Conservation (phyloP, 2,113 vertebrate genomes). For the Hippocampus barbouri region DNA sequence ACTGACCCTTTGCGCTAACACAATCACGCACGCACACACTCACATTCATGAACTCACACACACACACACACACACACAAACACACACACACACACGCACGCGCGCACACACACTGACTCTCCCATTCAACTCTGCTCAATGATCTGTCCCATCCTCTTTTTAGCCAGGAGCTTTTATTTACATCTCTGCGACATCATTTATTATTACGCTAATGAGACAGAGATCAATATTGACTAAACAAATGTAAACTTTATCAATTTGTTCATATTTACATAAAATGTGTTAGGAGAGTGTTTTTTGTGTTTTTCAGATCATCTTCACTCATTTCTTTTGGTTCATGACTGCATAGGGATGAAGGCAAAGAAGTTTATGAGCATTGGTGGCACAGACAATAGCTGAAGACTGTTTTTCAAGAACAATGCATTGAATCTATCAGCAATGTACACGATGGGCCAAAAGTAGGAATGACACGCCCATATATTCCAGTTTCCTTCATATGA, state of each 20-base stretch:
- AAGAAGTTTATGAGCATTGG: background rate
- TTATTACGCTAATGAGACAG: constrained; percentile 62
- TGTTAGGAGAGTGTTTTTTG: background rate
- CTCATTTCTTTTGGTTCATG: background rate
- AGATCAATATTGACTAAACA: constrained; percentile 39
- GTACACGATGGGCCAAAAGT: too few relatives aligned
- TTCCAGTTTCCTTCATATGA: background rate
- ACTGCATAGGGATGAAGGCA: background rate
- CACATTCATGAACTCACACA: constrained; percentile 11
- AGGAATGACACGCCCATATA: background rate
- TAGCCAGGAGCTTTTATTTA: constrained; percentile 40
- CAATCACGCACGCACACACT: constrained; percentile 13
- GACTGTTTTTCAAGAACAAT: background rate
- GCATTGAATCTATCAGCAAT: background rate
- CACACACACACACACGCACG: constrained; percentile 12
- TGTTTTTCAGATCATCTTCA: background rate
- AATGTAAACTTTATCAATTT: constrained; percentile 46
- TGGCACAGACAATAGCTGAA: background rate
- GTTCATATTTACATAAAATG: constrained; percentile 23
- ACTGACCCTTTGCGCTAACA: constrained; percentile 57
- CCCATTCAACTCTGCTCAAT: constrained; percentile 27
- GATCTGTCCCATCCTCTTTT: constrained; percentile 41
- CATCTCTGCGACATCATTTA: constrained; percentile 45
- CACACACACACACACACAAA: constrained; percentile 21
- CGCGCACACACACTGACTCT: constrained; percentile 4